Conservation (phyloP, 2,888 invertebrate genomes). For the Empis stercorea region DNA sequence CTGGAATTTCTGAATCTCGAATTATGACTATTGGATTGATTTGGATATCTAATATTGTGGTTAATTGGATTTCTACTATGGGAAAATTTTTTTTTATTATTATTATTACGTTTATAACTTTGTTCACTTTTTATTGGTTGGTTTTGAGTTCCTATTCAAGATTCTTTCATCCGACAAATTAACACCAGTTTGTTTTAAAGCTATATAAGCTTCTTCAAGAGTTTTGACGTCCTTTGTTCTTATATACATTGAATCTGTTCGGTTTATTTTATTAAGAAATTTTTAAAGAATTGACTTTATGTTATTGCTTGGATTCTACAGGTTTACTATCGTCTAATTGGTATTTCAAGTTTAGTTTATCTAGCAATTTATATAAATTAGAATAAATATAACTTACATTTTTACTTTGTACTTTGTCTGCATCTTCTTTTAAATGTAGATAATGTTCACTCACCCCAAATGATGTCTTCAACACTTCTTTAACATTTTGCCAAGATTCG, state of each 20-base stretch:
- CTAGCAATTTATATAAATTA: slow-evolving; percentile 1
- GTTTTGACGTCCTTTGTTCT: background rate
- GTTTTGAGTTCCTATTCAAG: background rate
- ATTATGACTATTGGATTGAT: background rate
- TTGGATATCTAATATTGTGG: too few species aligned
- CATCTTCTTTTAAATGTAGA: slow-evolving; percentile 2
- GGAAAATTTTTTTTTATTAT: too few species aligned
- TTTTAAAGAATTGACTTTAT: background rate
- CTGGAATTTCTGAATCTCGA: background rate
- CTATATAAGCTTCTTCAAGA: background rate
- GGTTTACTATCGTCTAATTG: background rate
- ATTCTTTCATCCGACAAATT: background rate
- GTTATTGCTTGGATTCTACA: background rate
- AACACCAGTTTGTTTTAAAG: background rate
- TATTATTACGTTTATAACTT: background rate
- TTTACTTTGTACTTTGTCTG: background rate
- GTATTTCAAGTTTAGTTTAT: slow-evolving; percentile 4
- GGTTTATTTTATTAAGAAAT: background rate
- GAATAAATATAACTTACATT: slow-evolving; percentile 2
- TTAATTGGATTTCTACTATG: too few species aligned
- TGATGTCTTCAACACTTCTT: background rate
- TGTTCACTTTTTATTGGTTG: background rate
- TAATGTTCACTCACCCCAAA: background rate
- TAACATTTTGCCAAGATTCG: background rate
- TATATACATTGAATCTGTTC: background rate